These are phyloP conservation scores for Reticulitermes speratus DNA, from an alignment of 1,140 invertebrate species.

Conservation along the genomic window DNA sequence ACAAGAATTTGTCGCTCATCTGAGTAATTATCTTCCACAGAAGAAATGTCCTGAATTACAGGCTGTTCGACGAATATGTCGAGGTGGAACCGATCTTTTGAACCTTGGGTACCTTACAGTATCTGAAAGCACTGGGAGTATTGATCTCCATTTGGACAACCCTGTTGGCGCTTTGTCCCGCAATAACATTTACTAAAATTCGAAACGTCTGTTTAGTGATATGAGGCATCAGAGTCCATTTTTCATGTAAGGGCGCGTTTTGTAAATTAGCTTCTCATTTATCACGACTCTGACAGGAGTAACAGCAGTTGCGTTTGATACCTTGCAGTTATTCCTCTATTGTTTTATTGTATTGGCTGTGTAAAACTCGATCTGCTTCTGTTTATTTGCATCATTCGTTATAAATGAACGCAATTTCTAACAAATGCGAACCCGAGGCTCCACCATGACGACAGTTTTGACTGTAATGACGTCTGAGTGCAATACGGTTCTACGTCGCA, in stretches of 20 bases:
- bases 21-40: too few species aligned
- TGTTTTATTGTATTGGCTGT: background rate
- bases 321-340: background rate
- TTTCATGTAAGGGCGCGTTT: background rate
- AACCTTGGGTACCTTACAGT: too few species aligned
- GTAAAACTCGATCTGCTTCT: constrained; percentile 6
- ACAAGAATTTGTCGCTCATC: too few species aligned
- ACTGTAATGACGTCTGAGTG: background rate
- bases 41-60: too few species aligned
- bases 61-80: too few species aligned
- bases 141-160: too few species aligned
- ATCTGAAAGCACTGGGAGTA: too few species aligned
- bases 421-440: background rate
- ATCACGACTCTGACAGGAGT: background rate
- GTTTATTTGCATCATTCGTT: background rate
- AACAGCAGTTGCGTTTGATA: constrained; percentile 11
- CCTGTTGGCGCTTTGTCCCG: too few species aligned
- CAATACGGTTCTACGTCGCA: background rate
- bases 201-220: background rate
- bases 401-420: background rate
- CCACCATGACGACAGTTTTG: background rate
- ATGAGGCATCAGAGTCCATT: background rate
- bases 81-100: too few species aligned
- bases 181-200: background rate
- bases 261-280: constrained; percentile 14